Evolutionary conservation across 2,113 vertebrate species (phyloP).

Genomic region (Ochotona curzoniae): DNA sequence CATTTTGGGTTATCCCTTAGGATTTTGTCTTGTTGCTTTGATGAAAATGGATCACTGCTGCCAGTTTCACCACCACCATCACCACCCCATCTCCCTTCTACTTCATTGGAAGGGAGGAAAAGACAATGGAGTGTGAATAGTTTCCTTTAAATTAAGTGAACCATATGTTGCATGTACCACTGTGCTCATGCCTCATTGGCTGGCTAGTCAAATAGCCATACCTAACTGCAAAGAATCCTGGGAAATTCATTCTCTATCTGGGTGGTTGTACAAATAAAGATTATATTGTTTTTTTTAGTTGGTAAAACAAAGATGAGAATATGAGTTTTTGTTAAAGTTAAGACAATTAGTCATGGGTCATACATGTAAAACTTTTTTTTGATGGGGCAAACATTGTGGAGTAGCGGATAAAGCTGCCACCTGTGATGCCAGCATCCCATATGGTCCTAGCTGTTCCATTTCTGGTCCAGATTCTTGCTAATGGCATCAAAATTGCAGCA

Average conservation of each 20-base stretch:
- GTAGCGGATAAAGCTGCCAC: too few relatives aligned
- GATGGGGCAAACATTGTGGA: too few relatives aligned
- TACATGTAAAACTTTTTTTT: too few relatives aligned
- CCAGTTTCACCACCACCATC: not conserved
- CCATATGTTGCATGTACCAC: not conserved
- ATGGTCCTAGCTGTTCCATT: too few relatives aligned
- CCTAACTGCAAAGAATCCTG: not conserved
- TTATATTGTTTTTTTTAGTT: not conserved
- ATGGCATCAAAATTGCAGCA: too few relatives aligned
- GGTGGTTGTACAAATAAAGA: not conserved
- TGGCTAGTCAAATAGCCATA: not conserved
- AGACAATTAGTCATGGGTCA: not conserved
- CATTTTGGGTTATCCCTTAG: not conserved
- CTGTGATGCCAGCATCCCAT: too few relatives aligned
- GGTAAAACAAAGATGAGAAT: conserved; percentile 30
- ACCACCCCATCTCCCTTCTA: not conserved
- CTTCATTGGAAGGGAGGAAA: not conserved
- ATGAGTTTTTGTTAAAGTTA: not conserved
- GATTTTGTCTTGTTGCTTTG: conserved; percentile 12
- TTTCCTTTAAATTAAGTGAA: conserved; percentile 4
- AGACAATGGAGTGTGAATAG: not conserved
- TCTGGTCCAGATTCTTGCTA: too few relatives aligned
- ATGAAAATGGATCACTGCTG: not conserved
- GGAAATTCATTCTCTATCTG: not conserved
- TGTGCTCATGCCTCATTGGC: not conserved